Evolutionary conservation across 2,113 vertebrate genomes (phyloP).

Genomic region (Ammodramus savannarum): DNA sequence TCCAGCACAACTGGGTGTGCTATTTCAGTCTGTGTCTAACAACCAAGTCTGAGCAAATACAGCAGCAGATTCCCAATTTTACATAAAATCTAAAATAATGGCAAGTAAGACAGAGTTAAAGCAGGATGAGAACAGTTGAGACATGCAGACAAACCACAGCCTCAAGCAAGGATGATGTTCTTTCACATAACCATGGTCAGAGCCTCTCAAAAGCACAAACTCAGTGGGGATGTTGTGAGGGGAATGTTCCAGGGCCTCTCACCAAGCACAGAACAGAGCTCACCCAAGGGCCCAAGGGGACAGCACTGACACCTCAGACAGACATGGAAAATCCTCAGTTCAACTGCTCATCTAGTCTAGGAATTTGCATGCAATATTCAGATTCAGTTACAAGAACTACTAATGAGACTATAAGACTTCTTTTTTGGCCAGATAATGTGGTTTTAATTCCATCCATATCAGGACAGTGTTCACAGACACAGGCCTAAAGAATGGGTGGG

Average conservation of each 20-base stretch:
- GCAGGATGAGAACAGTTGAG: not conserved
- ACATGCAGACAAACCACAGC: not conserved
- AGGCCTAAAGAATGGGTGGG: not conserved
- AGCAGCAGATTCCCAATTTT: not conserved
- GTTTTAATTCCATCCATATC: not conserved
- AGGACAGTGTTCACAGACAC: not conserved
- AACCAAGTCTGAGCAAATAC: not conserved
- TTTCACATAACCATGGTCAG: not conserved
- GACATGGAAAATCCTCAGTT: not conserved
- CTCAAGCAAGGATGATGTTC: not conserved
- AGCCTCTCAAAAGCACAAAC: not conserved
- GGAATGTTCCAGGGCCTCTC: not conserved
- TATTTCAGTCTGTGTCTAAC: rapidly evolving
- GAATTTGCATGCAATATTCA: not conserved
- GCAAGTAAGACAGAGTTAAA: not conserved
- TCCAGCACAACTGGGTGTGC: not conserved
- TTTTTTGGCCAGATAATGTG: not conserved
- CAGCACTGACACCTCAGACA: not conserved
- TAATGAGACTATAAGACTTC: not conserved
- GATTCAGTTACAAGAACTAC: not conserved
- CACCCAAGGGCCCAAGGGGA: rapidly evolving
- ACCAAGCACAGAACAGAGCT: not conserved
- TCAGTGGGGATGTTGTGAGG: not conserved
- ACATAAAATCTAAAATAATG: not conserved
- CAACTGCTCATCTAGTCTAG: not conserved